phyloP scores from a whole-genome alignment of 2,888 invertebrate genomes.

The Theodoxus fluviatilis region DNA sequence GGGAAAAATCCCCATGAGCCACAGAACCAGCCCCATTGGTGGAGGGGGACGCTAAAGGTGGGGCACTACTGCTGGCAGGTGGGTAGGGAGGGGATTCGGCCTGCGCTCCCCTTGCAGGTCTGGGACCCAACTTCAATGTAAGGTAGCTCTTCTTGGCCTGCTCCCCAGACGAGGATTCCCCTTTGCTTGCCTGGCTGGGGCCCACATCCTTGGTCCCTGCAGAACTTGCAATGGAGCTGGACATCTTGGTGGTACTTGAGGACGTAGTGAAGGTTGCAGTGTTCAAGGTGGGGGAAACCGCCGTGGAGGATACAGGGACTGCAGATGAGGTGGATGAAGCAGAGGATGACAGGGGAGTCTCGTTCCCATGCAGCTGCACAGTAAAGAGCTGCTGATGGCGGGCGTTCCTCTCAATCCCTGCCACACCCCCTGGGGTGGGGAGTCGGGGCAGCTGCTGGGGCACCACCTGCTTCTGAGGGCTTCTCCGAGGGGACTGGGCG shows the following conservation, averaged over 20 bases:
- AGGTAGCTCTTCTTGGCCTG: no score
- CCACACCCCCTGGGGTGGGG: slow-evolving; percentile 8
- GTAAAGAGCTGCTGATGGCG: background rate
- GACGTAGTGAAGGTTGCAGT: background rate
- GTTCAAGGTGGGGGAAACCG: slow-evolving; percentile 16
- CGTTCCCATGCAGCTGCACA: no score
- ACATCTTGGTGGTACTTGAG: slow-evolving; percentile 1
- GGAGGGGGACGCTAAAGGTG: no score
- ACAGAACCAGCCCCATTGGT: no score
- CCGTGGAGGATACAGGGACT: slow-evolving; percentile 21
- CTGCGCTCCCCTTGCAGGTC: no score
- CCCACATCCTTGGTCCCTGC: slow-evolving; percentile 30
- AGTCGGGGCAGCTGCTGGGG: slow-evolving; percentile 21
- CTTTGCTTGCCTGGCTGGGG: slow-evolving; percentile 38
- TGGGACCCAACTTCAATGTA: no score
- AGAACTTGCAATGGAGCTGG: slow-evolving; percentile 25
- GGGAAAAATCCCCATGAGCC: slow-evolving; percentile 84
- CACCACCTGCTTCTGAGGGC: slow-evolving; percentile 41
- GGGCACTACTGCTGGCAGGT: slow-evolving; percentile 26
- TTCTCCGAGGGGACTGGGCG: slow-evolving; percentile 37
- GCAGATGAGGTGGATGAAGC: no score
- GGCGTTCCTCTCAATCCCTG: no score
- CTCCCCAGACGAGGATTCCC: slow-evolving; percentile 21
- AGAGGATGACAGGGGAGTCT: no score
- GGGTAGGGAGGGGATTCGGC: slow-evolving; percentile 17